A percentile compares a stretch with the other conserved stretches of the same genome.
Conservation (phyloP, 2,797 vertebrate genomes). For the Sebastes flavidus region DNA sequence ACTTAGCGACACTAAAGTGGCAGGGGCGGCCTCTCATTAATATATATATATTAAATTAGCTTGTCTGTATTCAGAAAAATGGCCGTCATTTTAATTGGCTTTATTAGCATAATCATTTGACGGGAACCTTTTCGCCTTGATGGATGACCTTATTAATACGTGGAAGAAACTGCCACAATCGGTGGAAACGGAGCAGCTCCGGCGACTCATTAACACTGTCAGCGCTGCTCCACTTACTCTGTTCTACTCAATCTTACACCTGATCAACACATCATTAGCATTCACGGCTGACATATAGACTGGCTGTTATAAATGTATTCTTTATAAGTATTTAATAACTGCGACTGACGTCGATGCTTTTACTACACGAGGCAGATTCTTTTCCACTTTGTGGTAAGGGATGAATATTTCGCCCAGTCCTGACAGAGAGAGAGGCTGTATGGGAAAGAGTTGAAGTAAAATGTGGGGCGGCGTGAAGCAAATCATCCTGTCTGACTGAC, state of each 20-base stretch:
- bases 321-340: not conserved
- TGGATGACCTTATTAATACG: conserved; percentile 74
- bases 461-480: not conserved
- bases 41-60: conserved; percentile 56
- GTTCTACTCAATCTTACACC: not conserved
- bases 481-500: conserved; percentile 19
- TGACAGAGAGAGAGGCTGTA: not conserved
- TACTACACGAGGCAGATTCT: not conserved
- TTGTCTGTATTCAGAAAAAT: conserved; percentile 55
- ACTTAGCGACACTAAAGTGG: conserved; percentile 5
- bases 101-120: conserved; percentile 69
- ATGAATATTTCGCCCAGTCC: not conserved
- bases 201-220: conserved; percentile 43
- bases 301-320: not conserved
- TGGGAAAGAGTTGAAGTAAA: not conserved
- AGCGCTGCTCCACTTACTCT: not conserved
- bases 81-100: conserved; percentile 64
- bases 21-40: conserved; percentile 31
- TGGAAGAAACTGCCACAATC: conserved; percentile 31
- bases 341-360: not conserved
- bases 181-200: conserved; percentile 5
- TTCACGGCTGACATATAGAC: not conserved
- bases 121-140: conserved; percentile 68
- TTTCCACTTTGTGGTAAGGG: not conserved
- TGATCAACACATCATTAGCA: conserved; percentile 2